Conservation (phyloP, 1,140 invertebrate species). For the Antheraea pernyi region DNA sequence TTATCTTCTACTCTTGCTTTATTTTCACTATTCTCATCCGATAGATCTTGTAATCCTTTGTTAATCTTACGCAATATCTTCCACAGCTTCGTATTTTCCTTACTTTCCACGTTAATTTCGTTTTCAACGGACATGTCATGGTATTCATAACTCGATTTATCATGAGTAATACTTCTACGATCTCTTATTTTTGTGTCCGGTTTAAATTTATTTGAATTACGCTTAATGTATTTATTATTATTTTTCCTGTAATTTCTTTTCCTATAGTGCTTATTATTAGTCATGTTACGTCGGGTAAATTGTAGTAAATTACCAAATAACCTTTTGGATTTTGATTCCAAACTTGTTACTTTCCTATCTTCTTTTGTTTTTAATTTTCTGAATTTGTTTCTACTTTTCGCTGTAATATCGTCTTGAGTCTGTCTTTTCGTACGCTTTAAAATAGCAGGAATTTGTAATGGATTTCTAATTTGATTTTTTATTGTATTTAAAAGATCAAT, state of each 20-base stretch:
- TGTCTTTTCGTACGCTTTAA: constrained; percentile 2
- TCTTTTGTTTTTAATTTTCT: constrained; percentile 7
- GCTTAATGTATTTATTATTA: background rate
- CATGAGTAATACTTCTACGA: constrained; percentile 28
- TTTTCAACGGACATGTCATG: constrained; percentile 37
- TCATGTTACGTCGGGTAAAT: constrained; percentile 13
- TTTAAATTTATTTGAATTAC: constrained; percentile 2
- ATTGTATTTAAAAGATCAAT: background rate
- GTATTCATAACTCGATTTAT: constrained; percentile 11
- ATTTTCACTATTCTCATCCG: constrained; percentile 27
- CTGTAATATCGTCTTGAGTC: background rate
- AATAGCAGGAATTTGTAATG: background rate
- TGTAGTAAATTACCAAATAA: constrained; percentile 19
- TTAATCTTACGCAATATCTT: constrained; percentile 50
- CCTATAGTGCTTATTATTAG: constrained; percentile 6
- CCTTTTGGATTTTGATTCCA: constrained; percentile 12
- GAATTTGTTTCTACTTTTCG: constrained; percentile 7
- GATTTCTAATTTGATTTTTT: background rate
- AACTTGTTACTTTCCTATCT: background rate
- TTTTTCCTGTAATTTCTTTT: constrained; percentile 8
- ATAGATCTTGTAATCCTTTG: constrained; percentile 40
- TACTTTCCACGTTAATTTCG: constrained; percentile 36
- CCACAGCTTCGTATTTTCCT: constrained; percentile 34
- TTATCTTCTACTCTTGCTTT: constrained; percentile 34
- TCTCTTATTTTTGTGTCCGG: constrained; percentile 12